Evolutionary conservation across 2,888 invertebrate species (phyloP).

Genomic region (Tachystola acroxantha): DNA sequence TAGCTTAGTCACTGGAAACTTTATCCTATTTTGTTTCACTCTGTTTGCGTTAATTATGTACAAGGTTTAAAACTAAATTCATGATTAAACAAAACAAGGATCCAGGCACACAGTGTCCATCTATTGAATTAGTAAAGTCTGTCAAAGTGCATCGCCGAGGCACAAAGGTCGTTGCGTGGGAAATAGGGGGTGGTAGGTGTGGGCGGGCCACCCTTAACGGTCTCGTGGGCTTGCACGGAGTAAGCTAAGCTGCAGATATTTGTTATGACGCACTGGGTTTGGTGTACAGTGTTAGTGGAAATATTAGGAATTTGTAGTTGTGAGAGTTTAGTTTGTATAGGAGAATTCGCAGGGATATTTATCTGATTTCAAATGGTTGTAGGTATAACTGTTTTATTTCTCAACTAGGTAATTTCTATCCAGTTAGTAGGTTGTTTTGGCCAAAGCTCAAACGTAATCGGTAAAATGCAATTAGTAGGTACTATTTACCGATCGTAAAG

Average conservation of each 20-base stretch:
- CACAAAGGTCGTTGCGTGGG: slow-evolving; percentile 78
- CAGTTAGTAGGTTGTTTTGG: too few relatives aligned
- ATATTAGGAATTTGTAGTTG: slow-evolving; percentile 14
- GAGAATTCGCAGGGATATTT: too few relatives aligned
- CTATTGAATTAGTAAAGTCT: slow-evolving; percentile 77
- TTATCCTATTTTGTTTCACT: too few relatives aligned
- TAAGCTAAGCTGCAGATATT: slow-evolving; percentile 70
- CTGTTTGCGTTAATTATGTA: too few relatives aligned
- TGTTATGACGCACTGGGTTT: slow-evolving; percentile 74
- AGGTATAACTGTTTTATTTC: too few relatives aligned
- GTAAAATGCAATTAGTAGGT: too few relatives aligned
- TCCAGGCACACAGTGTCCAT: slow-evolving; percentile 58
- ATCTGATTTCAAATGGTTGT: too few relatives aligned
- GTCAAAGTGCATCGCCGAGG: slow-evolving; percentile 75
- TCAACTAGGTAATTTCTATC: too few relatives aligned
- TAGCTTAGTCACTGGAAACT: too few relatives aligned
- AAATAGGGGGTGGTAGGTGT: slow-evolving; percentile 40
- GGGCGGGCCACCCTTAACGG: slow-evolving; percentile 26
- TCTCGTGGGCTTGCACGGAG: slow-evolving; percentile 60
- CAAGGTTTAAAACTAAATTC: slow-evolving; percentile 14
- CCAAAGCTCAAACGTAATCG: too few relatives aligned
- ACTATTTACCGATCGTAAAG: too few relatives aligned
- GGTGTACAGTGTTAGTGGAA: slow-evolving; percentile 45
- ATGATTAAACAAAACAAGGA: slow-evolving; percentile 52
- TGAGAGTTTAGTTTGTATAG: too few relatives aligned